Base-by-base conservation (phyloP, 2,113 vertebrate genomes). In the Cepphus grylle region DNA sequence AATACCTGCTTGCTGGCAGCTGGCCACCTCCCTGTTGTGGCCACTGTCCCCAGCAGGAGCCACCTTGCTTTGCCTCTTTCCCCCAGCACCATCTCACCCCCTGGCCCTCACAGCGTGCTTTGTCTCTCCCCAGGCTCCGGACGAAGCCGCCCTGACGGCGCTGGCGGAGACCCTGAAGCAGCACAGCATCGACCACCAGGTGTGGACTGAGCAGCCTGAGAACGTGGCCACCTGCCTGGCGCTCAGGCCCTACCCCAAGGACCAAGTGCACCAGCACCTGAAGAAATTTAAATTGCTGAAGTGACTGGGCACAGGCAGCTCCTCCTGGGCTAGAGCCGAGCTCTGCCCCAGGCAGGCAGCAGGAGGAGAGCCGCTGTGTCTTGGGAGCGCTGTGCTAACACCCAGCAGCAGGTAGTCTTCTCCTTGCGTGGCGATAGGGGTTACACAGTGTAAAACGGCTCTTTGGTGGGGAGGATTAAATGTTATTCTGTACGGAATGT, bases 201-300 rank as follows among this genome's bases (percentile, higher is more conserved):
- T 99, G 8, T 99, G 99, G 99, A 95, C 98, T 1, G 99, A 99
- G 65, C 99, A 99, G 81, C 99, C 99, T 0, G 99, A 99, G 96
- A 98, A 99, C 76, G 80, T 98, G 4, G 96, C 99, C 84, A 99
- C 99, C 3, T 99, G 99, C 74, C 74, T 99, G 78, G 99, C 99
- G 0, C 97, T 99, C 61, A 98, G 99, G 79, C 99, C 99, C 0
- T 99, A 98, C 95, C 98, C 98, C 1, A 99, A 99, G 94, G 98
- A 99, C n/a, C 97, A 98, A 15, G 99, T 99, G 15, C 98, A 98
- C 59, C 98, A 97, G 7, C 95, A 98, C 81, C 86, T 99, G 90
- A 98, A 98, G 93, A 99, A 98, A 73, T 98, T 99, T 83, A 99
- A 99, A 59, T 97, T 99, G 73, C 98, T 99, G 88, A 99, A 98